phyloP scores from a whole-genome alignment of 1,140 invertebrate species.

The Delia radicum region DNA sequence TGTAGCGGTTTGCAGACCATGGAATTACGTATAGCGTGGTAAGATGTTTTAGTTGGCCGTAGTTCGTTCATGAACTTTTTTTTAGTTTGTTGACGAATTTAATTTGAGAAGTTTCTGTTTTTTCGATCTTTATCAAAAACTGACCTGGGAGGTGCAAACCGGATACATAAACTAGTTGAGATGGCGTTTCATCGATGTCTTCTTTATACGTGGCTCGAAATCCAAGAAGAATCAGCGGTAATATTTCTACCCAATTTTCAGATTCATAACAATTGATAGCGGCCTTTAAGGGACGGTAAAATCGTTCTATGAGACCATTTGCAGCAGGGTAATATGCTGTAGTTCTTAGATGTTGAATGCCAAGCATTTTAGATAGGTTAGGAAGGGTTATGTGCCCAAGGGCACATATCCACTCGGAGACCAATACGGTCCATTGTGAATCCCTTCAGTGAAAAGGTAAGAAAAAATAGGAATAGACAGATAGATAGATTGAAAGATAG shows the following conservation, averaged over 20 bases:
- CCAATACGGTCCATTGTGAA: too few species aligned
- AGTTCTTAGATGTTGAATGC: too few species aligned
- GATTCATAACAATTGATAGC: constrained; percentile 35
- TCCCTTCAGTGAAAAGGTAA: too few species aligned
- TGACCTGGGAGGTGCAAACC: constrained; percentile 36
- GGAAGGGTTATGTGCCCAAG: too few species aligned
- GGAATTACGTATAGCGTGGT: background rate
- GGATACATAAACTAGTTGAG: constrained; percentile 32
- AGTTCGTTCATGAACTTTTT: background rate
- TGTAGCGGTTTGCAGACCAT: background rate
- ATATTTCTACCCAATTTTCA: constrained; percentile 41
- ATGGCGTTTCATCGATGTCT: constrained; percentile 42
- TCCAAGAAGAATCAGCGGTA: constrained; percentile 55
- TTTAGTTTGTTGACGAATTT: background rate
- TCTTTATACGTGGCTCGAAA: constrained; percentile 44
- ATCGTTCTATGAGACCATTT: constrained; percentile 51
- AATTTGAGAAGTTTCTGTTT: background rate
- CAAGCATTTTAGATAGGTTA: too few species aligned
- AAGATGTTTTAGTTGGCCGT: constrained; percentile 11
- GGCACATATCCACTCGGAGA: too few species aligned
- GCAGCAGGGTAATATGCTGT: too few species aligned
- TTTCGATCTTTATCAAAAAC: constrained; percentile 32
- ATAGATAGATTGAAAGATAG: too few species aligned
- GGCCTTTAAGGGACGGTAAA: constrained; percentile 39
- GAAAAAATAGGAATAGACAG: too few species aligned